Conservation (phyloP, 2,797 vertebrate genomes). For the Acomys russatus region DNA sequence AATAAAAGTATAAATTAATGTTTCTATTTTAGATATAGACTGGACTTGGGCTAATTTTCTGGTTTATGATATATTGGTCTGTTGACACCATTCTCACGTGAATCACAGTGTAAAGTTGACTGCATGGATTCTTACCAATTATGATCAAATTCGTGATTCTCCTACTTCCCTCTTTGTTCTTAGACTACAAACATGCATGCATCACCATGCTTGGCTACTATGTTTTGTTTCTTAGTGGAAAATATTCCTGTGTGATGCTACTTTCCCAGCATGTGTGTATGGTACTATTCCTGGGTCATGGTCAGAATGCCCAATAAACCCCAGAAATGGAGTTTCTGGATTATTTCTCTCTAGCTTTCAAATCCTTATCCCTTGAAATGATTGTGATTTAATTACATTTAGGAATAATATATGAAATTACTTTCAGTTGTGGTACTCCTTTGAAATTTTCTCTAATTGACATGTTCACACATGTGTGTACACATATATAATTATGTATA, state of each 20-base stretch:
- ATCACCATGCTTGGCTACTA: not conserved
- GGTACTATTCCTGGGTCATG: not conserved
- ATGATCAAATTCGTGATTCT: not conserved
- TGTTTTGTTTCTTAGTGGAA: not conserved
- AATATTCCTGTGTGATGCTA: not conserved
- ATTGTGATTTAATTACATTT: not conserved
- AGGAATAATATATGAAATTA: not conserved
- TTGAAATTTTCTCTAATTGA: not conserved
- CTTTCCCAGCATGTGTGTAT: not conserved
- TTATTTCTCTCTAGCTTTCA: conserved; percentile 2
- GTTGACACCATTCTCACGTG: not conserved
- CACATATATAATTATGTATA: not conserved
- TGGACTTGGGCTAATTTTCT: not conserved
- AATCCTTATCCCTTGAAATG: not conserved
- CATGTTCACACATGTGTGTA: not conserved
- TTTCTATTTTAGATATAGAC: not conserved
- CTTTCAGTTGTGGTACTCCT: not conserved
- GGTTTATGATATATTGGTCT: not conserved
- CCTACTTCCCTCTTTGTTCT: not conserved
- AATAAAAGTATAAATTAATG: not conserved
- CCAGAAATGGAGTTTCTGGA: not conserved
- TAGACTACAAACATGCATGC: not conserved
- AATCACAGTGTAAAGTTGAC: not conserved
- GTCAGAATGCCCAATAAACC: not conserved
- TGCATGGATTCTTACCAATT: not conserved